Evolutionary conservation across 2,888 invertebrate species (phyloP).

Genomic region (Polymixis lichenea): DNA sequence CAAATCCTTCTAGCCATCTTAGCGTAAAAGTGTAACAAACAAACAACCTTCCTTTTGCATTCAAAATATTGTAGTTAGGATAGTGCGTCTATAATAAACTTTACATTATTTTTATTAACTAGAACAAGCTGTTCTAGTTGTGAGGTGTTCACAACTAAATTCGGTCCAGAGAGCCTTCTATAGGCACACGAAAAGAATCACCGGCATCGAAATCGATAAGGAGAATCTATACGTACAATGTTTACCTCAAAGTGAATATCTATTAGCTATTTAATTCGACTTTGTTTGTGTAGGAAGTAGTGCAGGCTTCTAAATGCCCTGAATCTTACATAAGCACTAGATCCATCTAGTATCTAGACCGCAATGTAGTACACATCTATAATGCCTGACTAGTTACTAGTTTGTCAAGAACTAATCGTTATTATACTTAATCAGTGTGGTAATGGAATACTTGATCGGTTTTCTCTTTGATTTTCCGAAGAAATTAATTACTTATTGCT

Average conservation of each 20-base stretch:
- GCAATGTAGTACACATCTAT: constrained; percentile 29
- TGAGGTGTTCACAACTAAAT: too few relatives aligned
- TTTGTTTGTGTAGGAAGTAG: constrained; percentile 48
- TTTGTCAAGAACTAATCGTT: constrained; percentile 43
- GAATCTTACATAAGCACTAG: constrained; percentile 46
- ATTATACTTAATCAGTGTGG: constrained; percentile 57
- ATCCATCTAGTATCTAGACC: constrained; percentile 36
- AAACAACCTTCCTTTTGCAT: too few relatives aligned
- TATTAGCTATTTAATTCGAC: not conserved
- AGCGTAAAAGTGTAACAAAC: too few relatives aligned
- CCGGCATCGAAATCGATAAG: too few relatives aligned
- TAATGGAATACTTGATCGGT: constrained; percentile 35
- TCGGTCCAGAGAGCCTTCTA: too few relatives aligned
- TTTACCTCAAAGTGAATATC: constrained; percentile 17
- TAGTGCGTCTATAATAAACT: too few relatives aligned
- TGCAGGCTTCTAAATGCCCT: constrained; percentile 24
- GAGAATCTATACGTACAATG: too few relatives aligned
- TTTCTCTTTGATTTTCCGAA: constrained; percentile 46
- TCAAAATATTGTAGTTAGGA: too few relatives aligned
- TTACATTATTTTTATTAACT: too few relatives aligned
- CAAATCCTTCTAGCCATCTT: too few relatives aligned
- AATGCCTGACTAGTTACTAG: constrained; percentile 34
- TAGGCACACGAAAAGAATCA: too few relatives aligned
- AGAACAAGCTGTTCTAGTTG: too few relatives aligned
- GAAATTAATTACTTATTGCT: constrained; percentile 6